Percentiles rank a stretch among this genome's conserved stretches.
Conservation (phyloP, 1,140 invertebrate species). For the Asobara japonica region DNA sequence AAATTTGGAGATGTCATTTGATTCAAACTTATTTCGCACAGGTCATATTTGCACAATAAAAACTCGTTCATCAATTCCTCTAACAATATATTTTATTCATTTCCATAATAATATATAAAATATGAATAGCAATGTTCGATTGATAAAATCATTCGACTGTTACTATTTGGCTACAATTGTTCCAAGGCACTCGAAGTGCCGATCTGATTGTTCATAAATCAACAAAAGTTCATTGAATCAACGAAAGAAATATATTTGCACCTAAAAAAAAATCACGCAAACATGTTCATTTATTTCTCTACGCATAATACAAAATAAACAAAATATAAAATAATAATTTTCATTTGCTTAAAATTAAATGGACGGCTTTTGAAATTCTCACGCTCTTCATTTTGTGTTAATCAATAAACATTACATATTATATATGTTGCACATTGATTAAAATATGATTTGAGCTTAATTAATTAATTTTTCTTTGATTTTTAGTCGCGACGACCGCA, state of each 20-base stretch:
- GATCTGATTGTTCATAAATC: constrained; percentile 31
- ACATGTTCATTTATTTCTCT: constrained; percentile 27
- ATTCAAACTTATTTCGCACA: neutral
- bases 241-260: constrained; percentile 25
- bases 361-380: constrained; percentile 57
- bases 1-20: neutral
- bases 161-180: constrained; percentile 9
- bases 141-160: neutral
- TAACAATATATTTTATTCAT: neutral
- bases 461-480: no score
- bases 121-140: constrained; percentile 1
- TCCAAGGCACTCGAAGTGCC: constrained; percentile 47
- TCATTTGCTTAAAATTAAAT: constrained; percentile 56
- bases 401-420: neutral
- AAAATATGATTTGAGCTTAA: neutral
- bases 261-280: constrained; percentile 15
- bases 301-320: constrained; percentile 45
- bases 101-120: neutral
- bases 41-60: neutral
- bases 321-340: constrained; percentile 40
- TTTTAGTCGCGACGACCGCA: no score
- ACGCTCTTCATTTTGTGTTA: constrained; percentile 15
- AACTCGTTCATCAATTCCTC: neutral
- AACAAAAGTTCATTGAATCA: constrained; percentile 34
- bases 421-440: neutral